Percentiles rank a stretch among this genome's conserved stretches.
These are phyloP conservation scores for Sceloporus tristichus DNA, from an alignment of 2,113 vertebrate genomes.

Conservation along the genomic window DNA sequence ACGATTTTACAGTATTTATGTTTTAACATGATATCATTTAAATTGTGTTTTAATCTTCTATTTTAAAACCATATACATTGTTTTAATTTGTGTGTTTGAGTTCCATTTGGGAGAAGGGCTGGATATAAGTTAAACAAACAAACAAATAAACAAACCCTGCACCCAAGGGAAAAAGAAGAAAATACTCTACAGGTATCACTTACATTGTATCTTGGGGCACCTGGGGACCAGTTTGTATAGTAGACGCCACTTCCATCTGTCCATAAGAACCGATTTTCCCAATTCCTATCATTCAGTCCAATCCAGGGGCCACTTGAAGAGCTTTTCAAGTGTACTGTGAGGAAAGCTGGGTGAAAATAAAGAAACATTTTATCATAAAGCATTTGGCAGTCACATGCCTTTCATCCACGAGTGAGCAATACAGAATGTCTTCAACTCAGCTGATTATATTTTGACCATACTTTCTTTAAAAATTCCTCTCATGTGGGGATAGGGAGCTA, in stretches of 20 bases:
- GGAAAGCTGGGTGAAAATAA: slow-evolving; percentile 81
- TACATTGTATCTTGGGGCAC: slow-evolving; percentile 77
- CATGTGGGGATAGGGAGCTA: no score
- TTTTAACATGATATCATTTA: no score
- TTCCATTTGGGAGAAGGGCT: not conserved
- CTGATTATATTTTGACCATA: not conserved
- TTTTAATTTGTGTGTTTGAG: not conserved
- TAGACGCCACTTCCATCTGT: slow-evolving; percentile 87
- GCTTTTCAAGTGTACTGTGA: slow-evolving; percentile 83
- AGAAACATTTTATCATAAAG: not conserved
- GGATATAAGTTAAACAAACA: no score
- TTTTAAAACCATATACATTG: no score
- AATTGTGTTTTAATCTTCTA: no score
- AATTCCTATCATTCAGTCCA: slow-evolving; percentile 92
- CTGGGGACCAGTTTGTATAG: slow-evolving; percentile 95
- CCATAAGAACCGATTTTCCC: slow-evolving; percentile 91
- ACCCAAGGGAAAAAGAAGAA: not conserved
- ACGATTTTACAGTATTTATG: no score
- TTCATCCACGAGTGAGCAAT: accelerated
- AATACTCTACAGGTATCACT: slow-evolving; percentile 6
- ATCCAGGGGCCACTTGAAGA: slow-evolving; percentile 84
- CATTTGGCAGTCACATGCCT: not conserved
- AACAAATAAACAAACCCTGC: not conserved
- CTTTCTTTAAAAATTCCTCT: no score
- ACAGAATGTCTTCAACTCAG: not conserved